Percentiles rank a stretch among this genome's conserved stretches.
phyloP scores from a whole-genome alignment of 2,113 vertebrate genomes.

The Brevimyrus niger region DNA sequence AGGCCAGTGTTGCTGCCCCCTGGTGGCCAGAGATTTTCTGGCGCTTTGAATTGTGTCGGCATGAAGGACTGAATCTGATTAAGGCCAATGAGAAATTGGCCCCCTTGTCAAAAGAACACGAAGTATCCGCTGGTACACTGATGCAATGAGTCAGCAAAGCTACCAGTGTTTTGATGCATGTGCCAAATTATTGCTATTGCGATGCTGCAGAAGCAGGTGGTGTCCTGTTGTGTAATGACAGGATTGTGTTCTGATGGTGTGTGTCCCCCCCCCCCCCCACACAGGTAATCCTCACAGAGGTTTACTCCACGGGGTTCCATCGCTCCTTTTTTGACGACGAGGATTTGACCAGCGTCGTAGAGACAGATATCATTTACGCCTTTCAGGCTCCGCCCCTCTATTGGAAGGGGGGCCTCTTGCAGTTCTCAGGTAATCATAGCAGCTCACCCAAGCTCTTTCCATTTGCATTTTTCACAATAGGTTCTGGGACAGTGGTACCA shows the following conservation, averaged over 20 bases:
- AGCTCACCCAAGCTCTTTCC: conserved; percentile 8
- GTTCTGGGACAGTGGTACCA: neutral
- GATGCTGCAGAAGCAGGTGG: neutral
- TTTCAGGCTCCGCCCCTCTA: conserved; percentile 67
- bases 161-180: neutral
- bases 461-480: neutral
- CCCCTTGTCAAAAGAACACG: neutral
- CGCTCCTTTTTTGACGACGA: conserved; percentile 81
- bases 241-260: neutral
- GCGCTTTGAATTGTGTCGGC: neutral
- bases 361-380: conserved; percentile 75
- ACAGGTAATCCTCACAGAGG: conserved; percentile 80
- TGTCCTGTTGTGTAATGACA: neutral
- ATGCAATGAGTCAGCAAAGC: neutral
- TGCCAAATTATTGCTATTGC: neutral
- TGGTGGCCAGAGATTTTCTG: neutral
- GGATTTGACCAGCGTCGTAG: conserved; percentile 67
- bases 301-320: conserved; percentile 74
- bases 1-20: neutral
- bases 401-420: conserved; percentile 37
- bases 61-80: too few relatives aligned
- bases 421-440: conserved; percentile 62
- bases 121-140: neutral
- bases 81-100: neutral
- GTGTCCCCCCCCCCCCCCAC: neutral